phyloP scores from a whole-genome alignment of 2,113 vertebrate genomes.

The Siniperca knerii region DNA sequence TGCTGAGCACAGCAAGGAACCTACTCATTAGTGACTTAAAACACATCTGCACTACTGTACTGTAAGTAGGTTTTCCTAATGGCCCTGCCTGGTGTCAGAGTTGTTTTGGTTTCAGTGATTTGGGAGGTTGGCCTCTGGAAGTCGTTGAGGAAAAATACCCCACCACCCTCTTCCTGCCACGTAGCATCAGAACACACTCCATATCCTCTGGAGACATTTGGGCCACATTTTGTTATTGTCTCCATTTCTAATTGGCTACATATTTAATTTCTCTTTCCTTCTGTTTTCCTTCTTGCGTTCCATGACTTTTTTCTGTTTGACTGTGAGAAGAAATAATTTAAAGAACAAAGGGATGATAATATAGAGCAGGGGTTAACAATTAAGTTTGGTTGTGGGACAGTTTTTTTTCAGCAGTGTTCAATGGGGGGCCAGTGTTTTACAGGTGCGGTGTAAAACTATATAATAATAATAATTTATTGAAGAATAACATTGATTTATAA shows the following conservation, averaged over 20 bases:
- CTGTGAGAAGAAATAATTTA: too few relatives aligned
- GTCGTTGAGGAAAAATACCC: constrained; percentile 34
- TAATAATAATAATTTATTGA: background rate
- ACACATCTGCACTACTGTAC: constrained; percentile 5
- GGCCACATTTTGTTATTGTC: constrained; percentile 47
- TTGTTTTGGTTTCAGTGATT: constrained; percentile 60
- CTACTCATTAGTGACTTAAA: constrained; percentile 44
- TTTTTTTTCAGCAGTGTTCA: background rate
- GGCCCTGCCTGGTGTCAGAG: constrained; percentile 33
- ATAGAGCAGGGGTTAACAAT: background rate
- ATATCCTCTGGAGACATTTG: constrained; percentile 47
- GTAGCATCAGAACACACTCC: constrained; percentile 40
- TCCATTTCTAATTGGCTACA: constrained; percentile 2
- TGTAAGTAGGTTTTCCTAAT: constrained; percentile 18
- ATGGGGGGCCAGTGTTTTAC: background rate
- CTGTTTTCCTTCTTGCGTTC: background rate
- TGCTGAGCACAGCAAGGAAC: constrained; percentile 19
- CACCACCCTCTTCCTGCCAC: constrained; percentile 61
- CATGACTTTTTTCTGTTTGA: background rate
- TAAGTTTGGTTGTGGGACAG: background rate
- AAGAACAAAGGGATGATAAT: background rate
- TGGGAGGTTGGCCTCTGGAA: constrained; percentile 44
- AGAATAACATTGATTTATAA: background rate
- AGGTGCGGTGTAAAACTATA: background rate
- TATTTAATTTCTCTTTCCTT: background rate